Evolutionary conservation across 2,797 vertebrate genomes (phyloP), one percentile per base, ranked within the genome.

Genomic region (Sphenopsis melanotis): DNA sequence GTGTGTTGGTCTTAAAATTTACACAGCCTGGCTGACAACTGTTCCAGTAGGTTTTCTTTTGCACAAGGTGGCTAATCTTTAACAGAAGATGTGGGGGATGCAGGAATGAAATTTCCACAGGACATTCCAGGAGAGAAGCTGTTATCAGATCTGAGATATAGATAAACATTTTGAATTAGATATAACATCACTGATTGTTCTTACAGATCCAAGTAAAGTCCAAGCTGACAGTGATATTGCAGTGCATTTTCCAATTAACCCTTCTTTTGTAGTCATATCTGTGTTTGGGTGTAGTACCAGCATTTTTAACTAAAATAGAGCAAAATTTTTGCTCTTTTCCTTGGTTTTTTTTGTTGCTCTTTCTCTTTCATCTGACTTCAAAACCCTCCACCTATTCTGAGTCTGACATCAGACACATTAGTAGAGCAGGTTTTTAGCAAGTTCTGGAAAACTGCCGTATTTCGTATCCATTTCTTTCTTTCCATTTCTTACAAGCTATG

Each of bases 101-200:
- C 36, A 68, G 84, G 82, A 97, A 90, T 91, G 80, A 94, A 95
- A 93, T 95, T 96, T 96, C 74, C 64, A 47, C 11, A 90, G 80
- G 75, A 94, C 10, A 66, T 39, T 85, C 37, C 36, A 44, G 79
- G 61, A 83, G 59, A 80, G 83, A 90, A 96, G 49, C 42, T 94
- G 64, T 92, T 90, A 96, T 96, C 68, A 79, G 71, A 93, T 84
- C 91, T 81, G 79, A 93, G 79, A 81, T 44, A 78, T 6, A 83
- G 70, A 90, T 88, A 81, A 64, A 77, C 89, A 83, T 89, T 85
- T 78, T 95, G 83, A 95, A 95, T 95, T 84, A 94, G 83, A 90
- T 91, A 84, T 89, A 90, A 64, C n/a, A 92, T 83, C 81, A 96
- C 77, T 69, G 65, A 79, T 80, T 55, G 32, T 71, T 88, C 64